A percentile compares a stretch with the other conserved stretches of the same genome.
These are phyloP conservation scores for Chrysoperla carnea DNA, from an alignment of 1,140 invertebrate species.

Conservation along the genomic window DNA sequence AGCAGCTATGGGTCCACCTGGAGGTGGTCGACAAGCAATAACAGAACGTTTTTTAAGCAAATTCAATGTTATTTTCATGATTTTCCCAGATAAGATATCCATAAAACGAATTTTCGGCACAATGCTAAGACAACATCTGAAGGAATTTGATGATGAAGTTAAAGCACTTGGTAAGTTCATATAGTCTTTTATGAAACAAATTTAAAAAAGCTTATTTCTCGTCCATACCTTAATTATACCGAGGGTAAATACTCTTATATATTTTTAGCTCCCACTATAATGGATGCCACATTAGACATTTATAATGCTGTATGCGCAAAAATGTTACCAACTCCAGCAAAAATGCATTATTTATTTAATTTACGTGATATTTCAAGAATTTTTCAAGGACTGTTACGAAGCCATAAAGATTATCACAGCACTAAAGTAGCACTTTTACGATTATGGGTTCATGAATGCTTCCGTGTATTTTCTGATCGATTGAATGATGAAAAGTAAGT, in stretches of 20 bases:
- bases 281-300: slow-evolving; percentile 30
- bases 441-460: slow-evolving; percentile 71
- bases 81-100: slow-evolving; percentile 58
- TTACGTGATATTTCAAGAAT: slow-evolving; percentile 69
- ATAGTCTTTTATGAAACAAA: neutral
- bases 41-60: slow-evolving; percentile 54
- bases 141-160: slow-evolving; percentile 58
- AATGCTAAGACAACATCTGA: slow-evolving; percentile 63
- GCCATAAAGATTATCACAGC: slow-evolving; percentile 54
- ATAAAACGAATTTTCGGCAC: slow-evolving; percentile 64
- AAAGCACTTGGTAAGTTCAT: slow-evolving; percentile 37
- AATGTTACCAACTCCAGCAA: slow-evolving; percentile 68
- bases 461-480: slow-evolving; percentile 65
- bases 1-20: slow-evolving; percentile 62
- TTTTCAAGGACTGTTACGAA: slow-evolving; percentile 52
- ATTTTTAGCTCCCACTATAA: too few species aligned
- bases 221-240: too few species aligned
- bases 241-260: too few species aligned
- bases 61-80: slow-evolving; percentile 69
- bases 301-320: slow-evolving; percentile 49
- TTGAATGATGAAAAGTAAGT: slow-evolving; percentile 53
- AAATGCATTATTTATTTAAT: slow-evolving; percentile 81
- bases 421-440: slow-evolving; percentile 47
- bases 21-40: slow-evolving; percentile 59
- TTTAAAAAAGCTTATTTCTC: too few species aligned